A percentile compares a stretch with the other conserved stretches of the same genome.
Conservation (phyloP, 1,140 invertebrate species). For the Drosophila equinoxialis region DNA sequence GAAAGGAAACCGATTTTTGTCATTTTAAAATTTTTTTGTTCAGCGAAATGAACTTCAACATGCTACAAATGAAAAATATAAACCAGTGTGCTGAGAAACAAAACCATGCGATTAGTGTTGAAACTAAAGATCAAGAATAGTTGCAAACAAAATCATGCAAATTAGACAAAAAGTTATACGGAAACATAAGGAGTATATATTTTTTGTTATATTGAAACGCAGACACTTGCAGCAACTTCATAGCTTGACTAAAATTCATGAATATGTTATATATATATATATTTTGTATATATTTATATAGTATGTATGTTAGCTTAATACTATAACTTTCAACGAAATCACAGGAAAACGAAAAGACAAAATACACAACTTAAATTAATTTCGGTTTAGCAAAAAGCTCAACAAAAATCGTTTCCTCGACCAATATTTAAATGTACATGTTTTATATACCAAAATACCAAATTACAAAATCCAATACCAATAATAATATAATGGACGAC, state of each 20-base stretch:
- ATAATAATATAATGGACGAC: constrained; percentile 15
- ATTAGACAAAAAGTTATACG: constrained; percentile 26
- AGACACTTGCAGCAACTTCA: constrained; percentile 83
- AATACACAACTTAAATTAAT: constrained; percentile 42
- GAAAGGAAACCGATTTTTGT: constrained; percentile 78
- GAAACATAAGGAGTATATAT: constrained; percentile 2
- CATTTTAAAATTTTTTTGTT: constrained; percentile 35
- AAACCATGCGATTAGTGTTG: constrained; percentile 54
- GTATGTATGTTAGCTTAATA: constrained; percentile 64
- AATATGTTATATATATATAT: constrained; percentile 29
- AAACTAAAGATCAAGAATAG: constrained; percentile 17
- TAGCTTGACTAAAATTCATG: constrained; percentile 81
- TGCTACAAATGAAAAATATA: neutral
- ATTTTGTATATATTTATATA: neutral
- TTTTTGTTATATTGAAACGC: constrained; percentile 22
- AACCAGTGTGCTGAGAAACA: neutral
- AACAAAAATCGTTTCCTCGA: constrained; percentile 80
- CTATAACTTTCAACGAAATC: constrained; percentile 50
- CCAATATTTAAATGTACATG: constrained; percentile 39
- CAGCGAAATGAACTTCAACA: constrained; percentile 15
- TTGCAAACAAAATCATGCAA: constrained; percentile 49
- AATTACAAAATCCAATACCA: constrained; percentile 46
- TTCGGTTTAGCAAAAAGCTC: constrained; percentile 58
- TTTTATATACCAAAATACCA: constrained; percentile 48
- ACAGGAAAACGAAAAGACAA: constrained; percentile 40